Conservation (phyloP, 2,113 vertebrate genomes). For the Thalassoma bifasciatum region DNA sequence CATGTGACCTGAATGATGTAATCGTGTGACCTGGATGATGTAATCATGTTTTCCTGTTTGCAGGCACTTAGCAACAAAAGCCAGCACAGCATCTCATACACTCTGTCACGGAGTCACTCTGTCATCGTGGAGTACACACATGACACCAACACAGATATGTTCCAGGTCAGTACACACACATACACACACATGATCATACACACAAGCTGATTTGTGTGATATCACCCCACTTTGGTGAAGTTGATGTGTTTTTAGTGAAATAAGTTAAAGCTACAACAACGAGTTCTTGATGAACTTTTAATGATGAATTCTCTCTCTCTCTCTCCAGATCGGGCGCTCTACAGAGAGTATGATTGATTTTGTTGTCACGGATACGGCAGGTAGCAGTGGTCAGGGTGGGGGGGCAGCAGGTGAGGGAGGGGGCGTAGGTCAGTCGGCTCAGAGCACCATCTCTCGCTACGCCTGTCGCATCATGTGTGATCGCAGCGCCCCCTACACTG, state of each 20-base stretch:
- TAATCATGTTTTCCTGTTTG: conserved; percentile 49
- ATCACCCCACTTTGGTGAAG: too few species aligned
- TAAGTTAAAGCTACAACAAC: too few species aligned
- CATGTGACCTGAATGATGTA: too few species aligned
- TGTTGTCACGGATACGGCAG: conserved; percentile 89
- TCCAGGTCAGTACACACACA: conserved; percentile 82
- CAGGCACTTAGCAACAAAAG: conserved; percentile 92
- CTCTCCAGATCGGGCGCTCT: conserved; percentile 88
- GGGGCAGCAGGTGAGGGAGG: conserved; percentile 70
- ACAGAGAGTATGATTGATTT: conserved; percentile 94
- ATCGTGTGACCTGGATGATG: conserved; percentile 30
- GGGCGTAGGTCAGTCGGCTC: conserved; percentile 82
- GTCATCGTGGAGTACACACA: conserved; percentile 92
- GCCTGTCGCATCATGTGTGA: conserved; percentile 92
- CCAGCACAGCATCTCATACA: conserved; percentile 93
- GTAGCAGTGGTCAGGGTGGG: conserved; percentile 78
- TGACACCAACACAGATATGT: conserved; percentile 92
- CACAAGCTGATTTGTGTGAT: neutral
- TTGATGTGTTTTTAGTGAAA: neutral
- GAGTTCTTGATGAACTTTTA: too few species aligned
- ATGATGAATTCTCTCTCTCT: neutral
- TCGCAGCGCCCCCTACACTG: conserved; percentile 87
- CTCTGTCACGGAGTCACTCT: conserved; percentile 90
- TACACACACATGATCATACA: neutral
- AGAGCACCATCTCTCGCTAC: conserved; percentile 92